Base-by-base conservation (phyloP, 2,797 vertebrate genomes). In the Argentina silus region DNA sequence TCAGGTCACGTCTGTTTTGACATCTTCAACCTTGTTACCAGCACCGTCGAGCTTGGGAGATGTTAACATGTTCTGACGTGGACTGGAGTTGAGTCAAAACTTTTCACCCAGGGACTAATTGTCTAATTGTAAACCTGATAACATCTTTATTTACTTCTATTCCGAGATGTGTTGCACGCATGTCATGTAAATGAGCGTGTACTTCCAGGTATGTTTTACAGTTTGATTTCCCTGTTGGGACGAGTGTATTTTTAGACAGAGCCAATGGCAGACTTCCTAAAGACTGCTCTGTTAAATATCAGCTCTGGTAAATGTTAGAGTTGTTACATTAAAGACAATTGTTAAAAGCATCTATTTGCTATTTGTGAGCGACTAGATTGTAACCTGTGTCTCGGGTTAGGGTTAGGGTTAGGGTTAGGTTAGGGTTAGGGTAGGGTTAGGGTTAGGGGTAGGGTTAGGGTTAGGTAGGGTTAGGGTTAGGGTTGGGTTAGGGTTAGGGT, bases 1-100 rank as follows among this genome's bases (percentile, higher is more conserved):
- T 9, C 10, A 43, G 72, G 67, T 74, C 36, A 36, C 23, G 42
- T 53, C 61, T 70, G 62, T 76, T 75, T 80, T 59, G 60, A 72
- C 57, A 63, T 76, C 68, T 55, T 55, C 53, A 55, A 55, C 19
- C 53, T 55, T 55, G 14, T 21, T 60, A 27, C 59, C 11, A 60
- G 0, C n/a, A 15, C n/a, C n/a, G 3, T 55, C 19, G 53, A n/a
- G n/a, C 53, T 55, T 0, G n/a, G 7, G 53, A 2, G 53, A 55
- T 55, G 53, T 17, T 60, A 60, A 15, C 14, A 2, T 19, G 11
- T 57, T 57, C 23, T 57, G 56, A 19, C 56, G 19, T 10, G 19
- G 23, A 21, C 19, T 23, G 56, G 56, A 7, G 19, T 57, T 3
- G 2, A 57, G 23, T 57, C 17, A 9, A 9, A 57, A 57, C 56